Evolutionary conservation across 2,797 vertebrate species (phyloP), one percentile per base, ranked within the genome.

Genomic region (Falco rusticolus): DNA sequence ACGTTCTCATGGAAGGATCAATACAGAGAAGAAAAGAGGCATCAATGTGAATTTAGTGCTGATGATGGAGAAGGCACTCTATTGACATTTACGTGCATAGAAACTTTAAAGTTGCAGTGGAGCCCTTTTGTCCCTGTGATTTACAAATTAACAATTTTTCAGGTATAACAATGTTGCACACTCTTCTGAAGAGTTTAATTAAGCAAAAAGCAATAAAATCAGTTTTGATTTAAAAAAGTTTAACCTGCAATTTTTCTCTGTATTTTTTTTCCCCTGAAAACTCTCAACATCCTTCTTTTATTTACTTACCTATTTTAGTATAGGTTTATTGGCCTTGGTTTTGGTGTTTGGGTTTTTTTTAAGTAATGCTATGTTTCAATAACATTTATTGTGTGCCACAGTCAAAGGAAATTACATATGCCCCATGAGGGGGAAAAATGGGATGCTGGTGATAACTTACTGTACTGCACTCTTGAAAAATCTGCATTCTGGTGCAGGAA

Each of bases 21-120:
- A 99, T 99, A 99, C 98, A 86, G 98, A 98, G 99, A 99, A 99
- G 99, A 99, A 99, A 99, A 99, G 99, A 99, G 99, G 99, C 99
- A 99, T 99, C 99, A 99, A 99, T 99, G 99, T 99, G 99, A 99
- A 99, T 99, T 99, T 99, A 99, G 99, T 99, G 99, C 99, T 99
- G 99, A 99, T 99, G 99, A 99, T 99, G 99, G 99, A 99, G 99
- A 99, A 99, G 99, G 98, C 98, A 98, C 97, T 97, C 97, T 99
- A 99, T 99, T 99, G 99, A 99, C 99, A 98, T 98, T 98, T 98
- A 98, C 98, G 98, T 98, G 98, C 97, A 95, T 79, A 94, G 98
- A 98, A 98, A 98, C 98, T 98, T 98, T 98, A 99, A 98, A 98
- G 98, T 98, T 98, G 98, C 96, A 96, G 89, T 33, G 60, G 84